Base-by-base conservation (phyloP, 2,797 vertebrate species). In the Helostoma temminkii region DNA sequence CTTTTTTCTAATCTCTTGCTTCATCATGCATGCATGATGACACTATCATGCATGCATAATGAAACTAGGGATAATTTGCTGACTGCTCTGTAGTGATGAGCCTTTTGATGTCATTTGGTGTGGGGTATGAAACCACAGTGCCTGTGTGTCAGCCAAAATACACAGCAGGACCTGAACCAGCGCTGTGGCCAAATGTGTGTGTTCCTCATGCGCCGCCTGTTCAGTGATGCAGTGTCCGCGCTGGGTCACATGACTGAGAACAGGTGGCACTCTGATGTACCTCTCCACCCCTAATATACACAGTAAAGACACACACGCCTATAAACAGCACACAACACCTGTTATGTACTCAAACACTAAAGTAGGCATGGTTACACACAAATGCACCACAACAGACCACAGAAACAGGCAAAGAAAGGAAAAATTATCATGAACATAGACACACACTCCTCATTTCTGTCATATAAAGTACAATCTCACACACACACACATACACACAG, bases 201-300 rank as follows among this genome's bases (percentile, higher is more conserved):
- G 81, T 78, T 78, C 59, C 56, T 75, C 65, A 39, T 85, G 78
- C 62, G 85, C 81, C 58, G 73, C 81, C 85, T 87, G 89, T 82
- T 90, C 78, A 42, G 69, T 89, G 88, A 90, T 74, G 82, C 66
- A n/a, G 78, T 70, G 77, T 86, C 69, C 46, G 55, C 41, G 65
- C 76, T 16, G 66, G 83, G 77, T 58, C 85, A 86, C 82, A 78
- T 85, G 82, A 86, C 76, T 50, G 46, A 76, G 84, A 91, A 90
- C 91, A 92, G 91, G 89, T 91, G 91, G 89, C 49, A 71, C 78
- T 64, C 75, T 76, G 72, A 72, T 59, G 22, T 34, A 77, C 59
- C 66, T 72, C 70, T 58, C 75, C 43, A 47, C 58, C 72, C 76
- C 62, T 43, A 59, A 39, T 49, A 77, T 53, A 28, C 37, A 61